These are phyloP conservation scores for Cyanoliseus patagonus DNA, from an alignment of 2,113 vertebrate species.

Conservation along the genomic window DNA sequence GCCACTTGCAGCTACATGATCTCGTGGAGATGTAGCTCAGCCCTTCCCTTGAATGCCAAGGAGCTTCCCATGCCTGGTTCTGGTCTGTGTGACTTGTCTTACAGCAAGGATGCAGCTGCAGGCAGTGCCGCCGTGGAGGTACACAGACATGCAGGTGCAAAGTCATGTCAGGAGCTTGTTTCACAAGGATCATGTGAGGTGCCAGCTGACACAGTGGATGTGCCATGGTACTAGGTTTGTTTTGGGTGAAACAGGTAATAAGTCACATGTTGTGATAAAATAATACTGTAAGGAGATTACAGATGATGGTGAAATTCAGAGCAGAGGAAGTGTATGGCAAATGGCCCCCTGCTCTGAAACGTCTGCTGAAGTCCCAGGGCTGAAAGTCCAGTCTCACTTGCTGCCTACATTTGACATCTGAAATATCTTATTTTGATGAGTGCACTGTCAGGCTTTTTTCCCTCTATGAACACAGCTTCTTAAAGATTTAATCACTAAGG, in stretches of 20 bases:
- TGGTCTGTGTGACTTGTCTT: background rate
- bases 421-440: background rate
- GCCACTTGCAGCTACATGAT: background rate
- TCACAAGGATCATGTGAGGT: background rate
- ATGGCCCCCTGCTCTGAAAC: background rate
- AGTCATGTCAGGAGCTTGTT: background rate
- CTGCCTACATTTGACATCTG: background rate
- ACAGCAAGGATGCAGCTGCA: background rate
- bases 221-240: background rate
- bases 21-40: accelerated
- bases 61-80: background rate
- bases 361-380: background rate
- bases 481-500: background rate
- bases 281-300: background rate
- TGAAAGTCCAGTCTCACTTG: background rate
- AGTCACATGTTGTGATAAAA: background rate
- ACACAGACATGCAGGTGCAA: background rate
- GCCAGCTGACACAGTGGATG: background rate
- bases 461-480: background rate
- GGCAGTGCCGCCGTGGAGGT: background rate
- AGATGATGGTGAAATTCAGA: background rate
- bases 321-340: background rate
- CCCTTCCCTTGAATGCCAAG: background rate
- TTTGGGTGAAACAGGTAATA: background rate
- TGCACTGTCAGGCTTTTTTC: background rate